Evolutionary conservation across 1,140 invertebrate genomes (phyloP).

Genomic region (Ganaspis sp.): DNA sequence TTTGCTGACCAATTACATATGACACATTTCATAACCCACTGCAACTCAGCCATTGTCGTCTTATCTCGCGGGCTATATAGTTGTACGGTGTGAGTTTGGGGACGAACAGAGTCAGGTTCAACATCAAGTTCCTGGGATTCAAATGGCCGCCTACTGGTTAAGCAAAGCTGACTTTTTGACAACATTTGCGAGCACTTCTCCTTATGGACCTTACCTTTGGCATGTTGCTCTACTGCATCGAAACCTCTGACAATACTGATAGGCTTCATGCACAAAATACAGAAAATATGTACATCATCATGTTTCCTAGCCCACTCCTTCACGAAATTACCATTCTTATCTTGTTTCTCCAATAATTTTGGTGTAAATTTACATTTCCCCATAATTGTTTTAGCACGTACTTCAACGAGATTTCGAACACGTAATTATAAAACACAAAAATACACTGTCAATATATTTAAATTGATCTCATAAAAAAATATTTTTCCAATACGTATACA

Average conservation of each 20-base stretch:
- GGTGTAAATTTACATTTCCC: too few relatives aligned
- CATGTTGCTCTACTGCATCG: neutral
- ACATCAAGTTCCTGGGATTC: neutral
- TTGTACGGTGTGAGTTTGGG: neutral
- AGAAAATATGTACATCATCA: neutral
- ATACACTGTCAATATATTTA: too few relatives aligned
- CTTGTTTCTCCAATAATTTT: neutral
- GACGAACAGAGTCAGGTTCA: neutral
- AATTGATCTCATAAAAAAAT: too few relatives aligned
- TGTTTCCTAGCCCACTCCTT: neutral
- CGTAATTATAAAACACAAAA: too few relatives aligned
- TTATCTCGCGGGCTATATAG: neutral
- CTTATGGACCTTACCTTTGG: neutral
- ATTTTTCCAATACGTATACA: too few relatives aligned
- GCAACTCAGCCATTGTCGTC: neutral
- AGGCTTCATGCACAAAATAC: neutral
- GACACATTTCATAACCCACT: too few relatives aligned
- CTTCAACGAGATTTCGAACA: too few relatives aligned
- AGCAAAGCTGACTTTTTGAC: neutral
- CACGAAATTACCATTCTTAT: neutral
- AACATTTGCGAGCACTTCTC: too few relatives aligned
- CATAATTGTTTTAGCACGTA: too few relatives aligned
- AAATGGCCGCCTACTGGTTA: neutral
- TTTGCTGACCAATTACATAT: slow-evolving; percentile 5
- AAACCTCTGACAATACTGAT: neutral